phyloP scores from a whole-genome alignment of 2,888 invertebrate genomes.

The Linnaemya vulpina region DNA sequence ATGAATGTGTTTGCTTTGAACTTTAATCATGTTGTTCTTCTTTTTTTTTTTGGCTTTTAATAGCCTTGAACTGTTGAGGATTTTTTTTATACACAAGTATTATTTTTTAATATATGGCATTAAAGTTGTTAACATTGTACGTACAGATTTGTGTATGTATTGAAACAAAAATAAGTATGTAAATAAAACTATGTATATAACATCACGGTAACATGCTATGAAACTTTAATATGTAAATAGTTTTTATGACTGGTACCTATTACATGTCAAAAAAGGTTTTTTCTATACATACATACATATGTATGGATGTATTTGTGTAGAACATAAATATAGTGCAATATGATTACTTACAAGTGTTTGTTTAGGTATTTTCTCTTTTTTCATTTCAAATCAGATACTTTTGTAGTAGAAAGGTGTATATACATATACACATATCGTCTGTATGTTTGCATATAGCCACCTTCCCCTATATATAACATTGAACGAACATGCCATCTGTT shows the following conservation, averaged over 20 bases:
- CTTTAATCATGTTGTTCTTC: conserved; percentile 27
- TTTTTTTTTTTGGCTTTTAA: conserved; percentile 23
- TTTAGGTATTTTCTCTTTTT: neutral
- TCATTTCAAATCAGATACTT: neutral
- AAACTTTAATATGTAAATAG: conserved; percentile 6
- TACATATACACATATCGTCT: no score
- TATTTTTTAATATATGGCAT: no score
- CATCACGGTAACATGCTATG: neutral
- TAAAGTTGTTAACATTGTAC: conserved; percentile 8
- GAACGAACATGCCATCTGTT: conserved; percentile 70
- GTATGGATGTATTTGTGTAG: neutral
- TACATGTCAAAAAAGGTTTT: no score
- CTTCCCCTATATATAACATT: conserved; percentile 50
- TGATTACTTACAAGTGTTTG: neutral
- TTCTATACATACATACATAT: no score
- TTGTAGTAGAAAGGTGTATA: neutral
- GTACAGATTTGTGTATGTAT: neutral
- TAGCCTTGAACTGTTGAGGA: conserved; percentile 56
- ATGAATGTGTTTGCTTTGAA: conserved; percentile 36
- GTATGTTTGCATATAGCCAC: neutral
- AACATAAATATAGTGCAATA: neutral
- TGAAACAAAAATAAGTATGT: neutral
- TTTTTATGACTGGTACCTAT: neutral
- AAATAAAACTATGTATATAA: neutral
- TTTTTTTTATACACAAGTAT: neutral